A percentile compares a stretch with the other conserved stretches of the same genome.
Conservation (phyloP, 2,797 vertebrate genomes). For the Cyclura pinguis region DNA sequence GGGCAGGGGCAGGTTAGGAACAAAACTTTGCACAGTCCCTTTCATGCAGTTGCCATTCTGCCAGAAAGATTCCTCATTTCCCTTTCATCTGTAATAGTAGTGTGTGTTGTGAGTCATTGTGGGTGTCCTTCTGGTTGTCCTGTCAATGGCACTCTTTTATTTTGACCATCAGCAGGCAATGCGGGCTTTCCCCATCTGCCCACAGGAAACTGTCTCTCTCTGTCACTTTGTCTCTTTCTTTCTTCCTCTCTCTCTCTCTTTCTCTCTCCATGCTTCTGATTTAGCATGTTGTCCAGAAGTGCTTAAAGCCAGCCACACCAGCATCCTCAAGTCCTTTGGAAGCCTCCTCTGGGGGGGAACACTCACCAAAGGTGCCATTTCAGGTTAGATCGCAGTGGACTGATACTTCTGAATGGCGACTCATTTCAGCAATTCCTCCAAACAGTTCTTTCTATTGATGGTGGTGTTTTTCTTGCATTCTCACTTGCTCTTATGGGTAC, state of each 20-base stretch:
- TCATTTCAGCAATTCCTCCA: background rate
- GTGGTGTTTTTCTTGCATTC: background rate
- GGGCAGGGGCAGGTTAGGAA: background rate
- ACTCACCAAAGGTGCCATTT: background rate
- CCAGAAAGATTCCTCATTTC: slow-evolving; percentile 4
- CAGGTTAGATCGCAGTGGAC: background rate
- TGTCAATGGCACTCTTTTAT: background rate
- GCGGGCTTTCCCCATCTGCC: background rate
- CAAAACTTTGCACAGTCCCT: background rate
- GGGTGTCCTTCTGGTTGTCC: background rate
- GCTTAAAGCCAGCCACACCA: background rate
- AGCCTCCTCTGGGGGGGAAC: background rate
- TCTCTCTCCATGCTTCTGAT: background rate
- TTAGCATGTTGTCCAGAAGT: background rate
- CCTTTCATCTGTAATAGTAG: background rate
- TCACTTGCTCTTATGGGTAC: slow-evolving; percentile 44
- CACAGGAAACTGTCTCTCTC: background rate
- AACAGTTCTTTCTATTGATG: slow-evolving; percentile 37
- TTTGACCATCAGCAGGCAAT: background rate
- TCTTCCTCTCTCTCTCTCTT: background rate
- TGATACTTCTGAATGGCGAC: background rate
- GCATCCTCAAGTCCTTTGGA: background rate
- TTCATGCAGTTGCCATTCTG: background rate
- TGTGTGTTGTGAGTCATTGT: background rate
- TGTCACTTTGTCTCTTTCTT: background rate